These are phyloP conservation scores for Dendronephthya gigantea DNA, from an alignment of 64 coral and sea anemone genomes.

Conservation along the genomic window DNA sequence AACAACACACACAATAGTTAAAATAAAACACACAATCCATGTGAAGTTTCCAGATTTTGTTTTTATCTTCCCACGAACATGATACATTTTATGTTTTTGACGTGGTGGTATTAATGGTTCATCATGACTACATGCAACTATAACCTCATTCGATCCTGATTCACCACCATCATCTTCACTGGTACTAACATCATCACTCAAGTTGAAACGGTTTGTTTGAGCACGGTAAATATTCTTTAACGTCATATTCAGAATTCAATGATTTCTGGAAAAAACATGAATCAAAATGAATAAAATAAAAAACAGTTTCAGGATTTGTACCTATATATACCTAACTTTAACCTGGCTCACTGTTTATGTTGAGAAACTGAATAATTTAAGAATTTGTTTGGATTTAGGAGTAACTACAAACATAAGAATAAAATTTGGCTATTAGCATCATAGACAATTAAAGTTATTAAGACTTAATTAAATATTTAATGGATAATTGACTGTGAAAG, in stretches of 20 bases:
- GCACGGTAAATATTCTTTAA: slow-evolving; percentile 9
- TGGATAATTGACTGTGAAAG: too few relatives aligned
- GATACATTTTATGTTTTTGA: not conserved
- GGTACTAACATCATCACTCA: not conserved
- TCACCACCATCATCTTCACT: not conserved
- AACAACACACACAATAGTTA: not conserved
- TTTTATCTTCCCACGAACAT: not conserved
- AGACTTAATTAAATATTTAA: too few relatives aligned
- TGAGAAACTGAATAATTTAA: too few relatives aligned
- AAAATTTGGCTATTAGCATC: too few relatives aligned
- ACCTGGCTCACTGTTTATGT: too few relatives aligned
- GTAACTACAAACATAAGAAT: too few relatives aligned
- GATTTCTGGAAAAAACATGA: not conserved
- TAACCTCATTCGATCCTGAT: not conserved
- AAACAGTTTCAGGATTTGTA: too few relatives aligned
- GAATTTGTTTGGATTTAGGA: too few relatives aligned
- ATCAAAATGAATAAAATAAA: too few relatives aligned
- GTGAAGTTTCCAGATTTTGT: slow-evolving; percentile 14
- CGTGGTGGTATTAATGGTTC: not conserved
- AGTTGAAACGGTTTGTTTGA: not conserved
- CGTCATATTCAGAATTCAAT: not conserved
- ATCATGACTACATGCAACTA: not conserved
- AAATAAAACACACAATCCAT: not conserved
- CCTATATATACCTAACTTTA: too few relatives aligned
- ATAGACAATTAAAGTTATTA: too few relatives aligned